Percentiles rank a stretch among this genome's conserved stretches.
Evolutionary conservation across 2,797 vertebrate species (phyloP).

Genomic region (Microcaecilia unicolor): DNA sequence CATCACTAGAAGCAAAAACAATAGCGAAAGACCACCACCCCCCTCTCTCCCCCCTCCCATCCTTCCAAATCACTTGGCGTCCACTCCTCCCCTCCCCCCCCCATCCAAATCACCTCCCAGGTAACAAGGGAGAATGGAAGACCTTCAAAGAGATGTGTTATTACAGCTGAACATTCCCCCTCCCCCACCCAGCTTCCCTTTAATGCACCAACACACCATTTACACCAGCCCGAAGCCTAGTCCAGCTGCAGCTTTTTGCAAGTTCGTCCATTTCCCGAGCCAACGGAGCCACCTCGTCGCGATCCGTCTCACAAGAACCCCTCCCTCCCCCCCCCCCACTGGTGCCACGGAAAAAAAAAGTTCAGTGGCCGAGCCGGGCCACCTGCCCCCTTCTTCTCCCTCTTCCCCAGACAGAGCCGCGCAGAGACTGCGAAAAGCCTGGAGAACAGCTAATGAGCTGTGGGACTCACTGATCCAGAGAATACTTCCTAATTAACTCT

Average conservation of each 20-base stretch:
- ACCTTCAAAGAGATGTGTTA: no score
- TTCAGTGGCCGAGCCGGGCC: no score
- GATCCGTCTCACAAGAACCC: background rate
- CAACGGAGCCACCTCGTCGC: no score
- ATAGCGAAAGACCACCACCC: slow-evolving; percentile 44
- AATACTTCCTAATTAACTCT: slow-evolving; percentile 64
- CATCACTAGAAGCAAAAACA: slow-evolving; percentile 55
- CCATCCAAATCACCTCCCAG: slow-evolving; percentile 51
- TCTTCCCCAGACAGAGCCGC: slow-evolving; percentile 28
- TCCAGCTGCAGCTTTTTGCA: no score
- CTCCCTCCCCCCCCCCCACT: background rate
- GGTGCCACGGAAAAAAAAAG: no score
- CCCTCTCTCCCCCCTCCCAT: no score
- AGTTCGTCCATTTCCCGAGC: no score
- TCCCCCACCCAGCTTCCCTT: no score
- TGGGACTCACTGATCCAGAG: slow-evolving; percentile 61
- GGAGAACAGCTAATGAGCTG: slow-evolving; percentile 60
- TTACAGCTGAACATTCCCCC: no score
- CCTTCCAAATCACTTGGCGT: slow-evolving; percentile 28
- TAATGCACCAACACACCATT: no score
- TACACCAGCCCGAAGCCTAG: no score
- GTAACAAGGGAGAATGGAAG: slow-evolving; percentile 27
- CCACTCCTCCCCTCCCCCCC: no score
- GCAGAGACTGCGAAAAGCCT: slow-evolving; percentile 52
- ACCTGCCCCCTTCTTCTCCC: slow-evolving; percentile 1